Evolutionary conservation across 1,140 invertebrate genomes (phyloP), one percentile per base, ranked within the genome.

Genomic region (Protaetia brevitarsis): DNA sequence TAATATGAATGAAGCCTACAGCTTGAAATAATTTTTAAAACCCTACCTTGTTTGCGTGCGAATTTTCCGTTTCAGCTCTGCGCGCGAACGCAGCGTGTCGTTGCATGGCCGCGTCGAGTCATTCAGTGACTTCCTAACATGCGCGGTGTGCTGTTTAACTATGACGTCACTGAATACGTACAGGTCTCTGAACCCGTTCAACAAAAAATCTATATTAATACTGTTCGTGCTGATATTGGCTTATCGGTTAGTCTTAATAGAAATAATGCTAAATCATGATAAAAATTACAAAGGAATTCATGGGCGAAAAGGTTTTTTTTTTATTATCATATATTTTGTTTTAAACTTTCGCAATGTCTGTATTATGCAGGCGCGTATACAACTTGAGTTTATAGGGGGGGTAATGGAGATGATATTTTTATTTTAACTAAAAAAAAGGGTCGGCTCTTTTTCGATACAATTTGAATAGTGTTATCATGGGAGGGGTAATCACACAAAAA

Each of bases 131-230:
- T 62, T 62, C 60, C 60, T 31, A 62, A 31, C 60, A 62, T 62
- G 60, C 60, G 60, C 60, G 8, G 27, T 59, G 26, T 29, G 57
- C 29, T 36, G 60, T 62, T 62, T 31, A 11, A 36, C 8, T 36
- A 31, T 62, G 60, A 62, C 60, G 60, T 62, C 60, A 62, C 60
- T 3, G 31, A 62, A 62, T 36, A 62, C 60, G 60, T 62, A 62
- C 60, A 62, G 60, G 60, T 62, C 60, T 62, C 60, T 62, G 60
- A 62, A 62, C 60, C 31, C 60, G 60, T 31, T 36, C 60, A 30
- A 62, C 60, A 34, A 62, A 62, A 62, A 62, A 62, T 62, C 60
- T 36, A 62, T 62, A 62, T 62, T 62, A 62, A 62, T 62, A 34
- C 60, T 13, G 31, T 34, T 30, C 29, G 29, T n/a, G 60, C 60